phyloP scores from a whole-genome alignment of 2,113 vertebrate genomes.

The Blennius ocellaris region DNA sequence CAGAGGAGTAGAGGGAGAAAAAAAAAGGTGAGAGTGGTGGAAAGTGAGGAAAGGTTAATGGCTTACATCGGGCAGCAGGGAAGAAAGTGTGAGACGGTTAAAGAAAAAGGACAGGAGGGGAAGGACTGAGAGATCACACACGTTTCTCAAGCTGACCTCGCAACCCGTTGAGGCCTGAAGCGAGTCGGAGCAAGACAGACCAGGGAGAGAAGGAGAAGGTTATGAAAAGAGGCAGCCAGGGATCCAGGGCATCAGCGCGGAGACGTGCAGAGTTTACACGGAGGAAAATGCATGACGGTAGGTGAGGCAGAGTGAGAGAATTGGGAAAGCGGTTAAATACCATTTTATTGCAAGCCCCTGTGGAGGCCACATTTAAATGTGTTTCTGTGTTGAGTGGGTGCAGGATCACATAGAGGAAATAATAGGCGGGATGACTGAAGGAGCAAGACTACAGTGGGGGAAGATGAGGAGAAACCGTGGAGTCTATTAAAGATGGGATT shows the following conservation, averaged over 20 bases:
- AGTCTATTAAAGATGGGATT: slow-evolving; percentile 76
- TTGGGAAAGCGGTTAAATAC: slow-evolving; percentile 74
- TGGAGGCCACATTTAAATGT: slow-evolving; percentile 67
- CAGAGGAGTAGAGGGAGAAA: not conserved
- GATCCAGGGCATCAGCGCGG: slow-evolving; percentile 38
- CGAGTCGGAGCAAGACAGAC: slow-evolving; percentile 18
- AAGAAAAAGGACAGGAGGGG: slow-evolving; percentile 31
- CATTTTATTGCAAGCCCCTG: slow-evolving; percentile 73
- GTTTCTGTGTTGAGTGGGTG: slow-evolving; percentile 59
- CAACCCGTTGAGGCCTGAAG: slow-evolving; percentile 32
- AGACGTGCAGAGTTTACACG: slow-evolving; percentile 18
- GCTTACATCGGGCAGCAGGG: slow-evolving; percentile 55
- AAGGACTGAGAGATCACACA: slow-evolving; percentile 48
- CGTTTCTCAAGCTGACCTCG: slow-evolving; percentile 61
- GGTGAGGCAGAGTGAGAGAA: slow-evolving; percentile 33
- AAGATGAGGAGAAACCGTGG: slow-evolving; percentile 46
- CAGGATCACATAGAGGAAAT: slow-evolving; percentile 61
- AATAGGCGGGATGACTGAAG: slow-evolving; percentile 63
- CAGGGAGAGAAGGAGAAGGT: slow-evolving; percentile 35
- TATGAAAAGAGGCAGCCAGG: slow-evolving; percentile 44
- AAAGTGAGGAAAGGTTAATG: slow-evolving; percentile 71
- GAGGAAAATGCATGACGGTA: slow-evolving; percentile 30
- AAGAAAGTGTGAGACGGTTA: slow-evolving; percentile 41
- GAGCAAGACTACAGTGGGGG: slow-evolving; percentile 42
- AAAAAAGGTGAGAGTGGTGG: slow-evolving; percentile 11